These are phyloP conservation scores for Tipula lateralis DNA, from an alignment of 2,888 invertebrate species.

Conservation along the genomic window DNA sequence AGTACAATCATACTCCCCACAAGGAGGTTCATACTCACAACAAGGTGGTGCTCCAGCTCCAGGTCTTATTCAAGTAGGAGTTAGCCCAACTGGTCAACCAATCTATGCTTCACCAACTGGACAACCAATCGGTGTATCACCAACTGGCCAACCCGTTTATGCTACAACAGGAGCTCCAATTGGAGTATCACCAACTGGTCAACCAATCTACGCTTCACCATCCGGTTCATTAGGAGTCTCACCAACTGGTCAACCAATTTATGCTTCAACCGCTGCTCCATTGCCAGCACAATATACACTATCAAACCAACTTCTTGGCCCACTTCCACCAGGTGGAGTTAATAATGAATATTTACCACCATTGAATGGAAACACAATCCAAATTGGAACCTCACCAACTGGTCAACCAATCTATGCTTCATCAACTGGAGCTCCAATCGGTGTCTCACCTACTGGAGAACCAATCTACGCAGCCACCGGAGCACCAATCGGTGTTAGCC, in stretches of 20 bases:
- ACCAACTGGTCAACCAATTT: conserved; percentile 9
- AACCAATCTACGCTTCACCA: conserved; percentile 32
- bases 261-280: neutral
- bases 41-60: too few relatives aligned
- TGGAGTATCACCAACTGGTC: conserved; percentile 33
- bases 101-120: neutral
- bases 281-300: neutral
- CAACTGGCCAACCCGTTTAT: conserved; percentile 26
- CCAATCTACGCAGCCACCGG: conserved; percentile 12
- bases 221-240: conserved; percentile 33
- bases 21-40: too few relatives aligned
- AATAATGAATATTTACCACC: conserved; percentile 20
- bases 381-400: neutral
- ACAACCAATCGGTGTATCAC: neutral
- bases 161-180: neutral
- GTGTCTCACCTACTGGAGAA: conserved; percentile 19
- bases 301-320: conserved; percentile 3
- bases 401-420: conserved; percentile 27
- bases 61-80: neutral
- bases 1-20: too few relatives aligned
- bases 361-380: neutral
- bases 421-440: conserved; percentile 25
- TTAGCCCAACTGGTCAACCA: conserved; percentile 25
- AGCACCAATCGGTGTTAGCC: neutral
- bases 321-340: neutral